Percentiles rank a stretch among this genome's conserved stretches.
phyloP scores from a whole-genome alignment of 2,113 vertebrate species.

The Corvus cornix region DNA sequence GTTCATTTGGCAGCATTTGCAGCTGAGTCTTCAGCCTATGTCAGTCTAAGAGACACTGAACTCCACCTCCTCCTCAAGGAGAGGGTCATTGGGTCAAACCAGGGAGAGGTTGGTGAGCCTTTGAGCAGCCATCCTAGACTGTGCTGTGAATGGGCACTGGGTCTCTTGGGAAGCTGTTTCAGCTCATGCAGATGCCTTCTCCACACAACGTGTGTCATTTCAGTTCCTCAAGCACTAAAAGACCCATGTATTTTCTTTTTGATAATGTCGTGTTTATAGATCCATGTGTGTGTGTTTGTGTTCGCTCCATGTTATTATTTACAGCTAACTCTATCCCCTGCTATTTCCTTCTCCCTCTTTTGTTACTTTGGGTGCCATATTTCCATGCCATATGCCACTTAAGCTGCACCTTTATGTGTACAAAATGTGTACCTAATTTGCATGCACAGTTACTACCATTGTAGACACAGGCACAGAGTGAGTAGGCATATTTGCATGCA shows the following conservation, averaged over 20 bases:
- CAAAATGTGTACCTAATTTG: conserved; percentile 63
- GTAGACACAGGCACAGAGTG: conserved; percentile 54
- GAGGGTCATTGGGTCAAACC: background rate
- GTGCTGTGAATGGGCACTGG: background rate
- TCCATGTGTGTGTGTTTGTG: conserved; percentile 34
- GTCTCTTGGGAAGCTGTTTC: background rate
- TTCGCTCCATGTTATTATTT: conserved; percentile 52
- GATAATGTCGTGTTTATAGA: conserved; percentile 9
- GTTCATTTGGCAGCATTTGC: background rate
- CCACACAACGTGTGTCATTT: background rate
- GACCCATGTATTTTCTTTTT: background rate
- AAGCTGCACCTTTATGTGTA: conserved; percentile 66
- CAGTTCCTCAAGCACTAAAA: background rate
- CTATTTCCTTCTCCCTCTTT: conserved; percentile 51
- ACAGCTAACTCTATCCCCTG: conserved; percentile 48
- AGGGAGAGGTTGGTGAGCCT: background rate
- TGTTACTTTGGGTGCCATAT: conserved; percentile 56
- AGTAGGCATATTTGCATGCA: conserved; percentile 68
- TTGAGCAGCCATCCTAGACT: background rate
- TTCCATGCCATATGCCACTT: conserved; percentile 63
- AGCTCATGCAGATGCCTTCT: background rate
- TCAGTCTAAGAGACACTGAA: background rate
- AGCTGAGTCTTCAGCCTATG: background rate
- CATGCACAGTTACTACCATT: conserved; percentile 67
- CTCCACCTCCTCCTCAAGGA: background rate